phyloP scores from a whole-genome alignment of 2,888 invertebrate genomes.

The Acrocera orbiculus region DNA sequence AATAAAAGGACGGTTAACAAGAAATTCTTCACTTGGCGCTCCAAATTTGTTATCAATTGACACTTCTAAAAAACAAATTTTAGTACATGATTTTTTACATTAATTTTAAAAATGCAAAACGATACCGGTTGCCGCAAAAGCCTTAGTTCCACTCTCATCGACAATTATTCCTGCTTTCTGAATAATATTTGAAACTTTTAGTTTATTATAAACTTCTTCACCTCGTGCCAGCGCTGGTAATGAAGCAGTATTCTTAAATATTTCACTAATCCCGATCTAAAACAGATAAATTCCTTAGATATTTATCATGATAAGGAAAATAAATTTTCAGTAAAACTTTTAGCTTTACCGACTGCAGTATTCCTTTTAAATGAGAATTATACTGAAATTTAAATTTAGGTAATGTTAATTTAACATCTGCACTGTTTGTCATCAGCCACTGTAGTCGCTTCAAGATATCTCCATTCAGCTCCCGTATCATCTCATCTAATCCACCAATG shows the following conservation, averaged over 20 bases:
- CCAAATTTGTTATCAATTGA: constrained; percentile 58
- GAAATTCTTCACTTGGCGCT: constrained; percentile 39
- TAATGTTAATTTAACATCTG: constrained; percentile 42
- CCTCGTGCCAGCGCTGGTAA: constrained; percentile 50
- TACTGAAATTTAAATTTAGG: constrained; percentile 62
- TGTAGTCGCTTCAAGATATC: constrained; percentile 37
- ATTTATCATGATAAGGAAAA: neutral
- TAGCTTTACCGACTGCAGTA: constrained; percentile 39
- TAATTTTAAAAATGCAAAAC: constrained; percentile 27
- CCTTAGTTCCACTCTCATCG: constrained; percentile 55
- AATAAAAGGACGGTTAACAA: constrained; percentile 56
- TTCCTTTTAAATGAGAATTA: constrained; percentile 41
- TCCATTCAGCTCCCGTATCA: constrained; percentile 40
- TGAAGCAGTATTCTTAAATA: constrained; percentile 52
- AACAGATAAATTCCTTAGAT: constrained; percentile 13
- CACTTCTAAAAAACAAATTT: constrained; percentile 29
- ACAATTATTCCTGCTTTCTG: constrained; percentile 63
- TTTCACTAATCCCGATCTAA: constrained; percentile 51
- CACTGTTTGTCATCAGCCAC: constrained; percentile 38
- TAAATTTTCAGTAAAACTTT: no score
- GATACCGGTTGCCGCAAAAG: constrained; percentile 43
- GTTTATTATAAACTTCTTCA: constrained; percentile 31
- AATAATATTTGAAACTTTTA: constrained; percentile 49
- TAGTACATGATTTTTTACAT: neutral
- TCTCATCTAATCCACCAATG: constrained; percentile 39